phyloP scores from a whole-genome alignment of 2,113 vertebrate genomes.

The Notiomystis cincta region DNA sequence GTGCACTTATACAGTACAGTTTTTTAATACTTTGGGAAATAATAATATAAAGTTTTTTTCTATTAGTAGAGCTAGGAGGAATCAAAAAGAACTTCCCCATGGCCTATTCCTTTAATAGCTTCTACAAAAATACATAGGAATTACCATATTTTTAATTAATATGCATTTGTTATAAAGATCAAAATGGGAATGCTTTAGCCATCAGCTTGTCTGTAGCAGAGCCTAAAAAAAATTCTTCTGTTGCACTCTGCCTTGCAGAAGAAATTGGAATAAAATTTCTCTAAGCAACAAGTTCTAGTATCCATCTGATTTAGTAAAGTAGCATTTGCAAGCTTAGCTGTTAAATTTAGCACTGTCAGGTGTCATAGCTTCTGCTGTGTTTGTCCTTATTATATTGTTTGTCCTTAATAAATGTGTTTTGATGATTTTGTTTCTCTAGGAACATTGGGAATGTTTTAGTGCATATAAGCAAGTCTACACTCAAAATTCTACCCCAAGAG shows the following conservation, averaged over 20 bases:
- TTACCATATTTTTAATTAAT: constrained; percentile 4
- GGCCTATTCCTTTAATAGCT: not conserved
- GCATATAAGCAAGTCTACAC: not conserved
- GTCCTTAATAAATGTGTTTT: constrained; percentile 10
- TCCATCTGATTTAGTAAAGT: constrained; percentile 10
- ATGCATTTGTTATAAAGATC: constrained; percentile 39
- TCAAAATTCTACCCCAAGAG: not conserved
- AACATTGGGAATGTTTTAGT: not conserved
- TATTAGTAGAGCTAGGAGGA: not conserved
- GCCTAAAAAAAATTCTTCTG: not conserved
- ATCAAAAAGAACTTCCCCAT: not conserved
- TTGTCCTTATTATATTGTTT: constrained; percentile 6
- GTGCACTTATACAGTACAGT: not conserved
- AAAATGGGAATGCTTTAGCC: constrained; percentile 37
- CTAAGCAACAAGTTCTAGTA: not conserved
- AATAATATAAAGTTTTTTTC: not conserved
- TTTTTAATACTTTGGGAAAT: not conserved
- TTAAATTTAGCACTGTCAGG: not conserved
- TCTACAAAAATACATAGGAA: not conserved
- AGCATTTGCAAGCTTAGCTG: not conserved
- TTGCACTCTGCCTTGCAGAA: constrained; percentile 1
- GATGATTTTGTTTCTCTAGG: constrained; percentile 13
- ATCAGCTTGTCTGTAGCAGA: constrained; percentile 35
- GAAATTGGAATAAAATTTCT: constrained; percentile 53
- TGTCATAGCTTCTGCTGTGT: not conserved